phyloP scores from a whole-genome alignment of 1,140 invertebrate genomes.

The Goniozus legneri region DNA sequence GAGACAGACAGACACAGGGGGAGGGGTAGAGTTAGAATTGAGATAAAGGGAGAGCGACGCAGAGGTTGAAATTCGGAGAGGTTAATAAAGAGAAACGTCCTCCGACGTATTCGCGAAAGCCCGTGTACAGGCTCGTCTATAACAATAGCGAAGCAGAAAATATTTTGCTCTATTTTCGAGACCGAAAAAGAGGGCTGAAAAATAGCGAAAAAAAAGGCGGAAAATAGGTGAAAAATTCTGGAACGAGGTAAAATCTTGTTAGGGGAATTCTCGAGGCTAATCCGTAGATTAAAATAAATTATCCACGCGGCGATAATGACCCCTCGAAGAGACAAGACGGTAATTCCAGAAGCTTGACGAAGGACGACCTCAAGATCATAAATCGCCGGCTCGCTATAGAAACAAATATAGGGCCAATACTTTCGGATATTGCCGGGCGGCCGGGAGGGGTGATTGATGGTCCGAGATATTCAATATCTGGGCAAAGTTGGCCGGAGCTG shows the following conservation, averaged over 20 bases:
- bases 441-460: slow-evolving; percentile 49
- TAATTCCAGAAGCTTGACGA: too few relatives aligned
- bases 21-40: too few relatives aligned
- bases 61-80: slow-evolving; percentile 9
- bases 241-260: slow-evolving; percentile 19
- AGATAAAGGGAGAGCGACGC: too few relatives aligned
- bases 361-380: slow-evolving; percentile 38
- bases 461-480: slow-evolving; percentile 52
- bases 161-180: too few relatives aligned
- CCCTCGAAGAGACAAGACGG: background rate
- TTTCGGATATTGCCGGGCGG: slow-evolving; percentile 45
- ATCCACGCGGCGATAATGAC: too few relatives aligned
- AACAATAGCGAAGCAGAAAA: background rate
- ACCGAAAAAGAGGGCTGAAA: too few relatives aligned
- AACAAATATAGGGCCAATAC: slow-evolving; percentile 48
- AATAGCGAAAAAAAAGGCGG: slow-evolving; percentile 3
- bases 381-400: slow-evolving; percentile 41
- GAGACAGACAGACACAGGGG: too few relatives aligned
- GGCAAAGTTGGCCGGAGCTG: slow-evolving; percentile 32
- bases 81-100: slow-evolving; percentile 22
- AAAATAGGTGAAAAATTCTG: background rate
- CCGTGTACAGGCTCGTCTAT: background rate
- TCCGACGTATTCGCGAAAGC: background rate
- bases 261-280: slow-evolving; percentile 19
- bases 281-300: too few relatives aligned